Evolutionary conservation across 2,113 vertebrate species (phyloP).

Genomic region (Vimba vimba): DNA sequence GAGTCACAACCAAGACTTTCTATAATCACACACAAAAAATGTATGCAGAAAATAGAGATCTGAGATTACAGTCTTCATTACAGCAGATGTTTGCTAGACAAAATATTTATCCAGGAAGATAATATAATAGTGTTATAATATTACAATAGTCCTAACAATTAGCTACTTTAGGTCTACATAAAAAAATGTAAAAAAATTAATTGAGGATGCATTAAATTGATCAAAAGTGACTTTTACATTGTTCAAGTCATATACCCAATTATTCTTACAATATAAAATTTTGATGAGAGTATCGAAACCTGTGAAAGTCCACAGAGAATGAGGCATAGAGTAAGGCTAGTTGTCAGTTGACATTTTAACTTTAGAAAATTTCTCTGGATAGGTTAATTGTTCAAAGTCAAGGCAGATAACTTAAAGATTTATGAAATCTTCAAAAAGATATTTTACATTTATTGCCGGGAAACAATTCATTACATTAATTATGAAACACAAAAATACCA

Average conservation of each 20-base stretch:
- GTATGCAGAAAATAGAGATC: background rate
- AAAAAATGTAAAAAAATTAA: background rate
- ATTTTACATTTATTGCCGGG: background rate
- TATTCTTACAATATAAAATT: background rate
- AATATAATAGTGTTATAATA: too few relatives aligned
- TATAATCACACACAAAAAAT: slow-evolving; percentile 49
- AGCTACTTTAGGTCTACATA: too few relatives aligned
- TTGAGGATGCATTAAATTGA: background rate
- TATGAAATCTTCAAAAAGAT: background rate
- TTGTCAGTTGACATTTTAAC: background rate
- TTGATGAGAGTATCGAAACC: background rate
- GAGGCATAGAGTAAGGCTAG: background rate
- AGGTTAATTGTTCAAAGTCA: background rate
- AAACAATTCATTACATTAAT: background rate
- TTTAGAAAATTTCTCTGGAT: background rate
- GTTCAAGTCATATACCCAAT: background rate
- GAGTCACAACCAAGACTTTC: slow-evolving; percentile 77
- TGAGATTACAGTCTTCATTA: too few relatives aligned
- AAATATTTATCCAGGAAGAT: too few relatives aligned
- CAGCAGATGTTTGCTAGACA: too few relatives aligned
- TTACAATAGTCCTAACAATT: too few relatives aligned
- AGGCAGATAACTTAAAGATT: background rate
- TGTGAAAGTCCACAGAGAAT: background rate
- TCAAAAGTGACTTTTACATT: background rate
- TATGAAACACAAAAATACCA: background rate